phyloP scores from a whole-genome alignment of 2,888 invertebrate species.

The Nomada fucata region DNA sequence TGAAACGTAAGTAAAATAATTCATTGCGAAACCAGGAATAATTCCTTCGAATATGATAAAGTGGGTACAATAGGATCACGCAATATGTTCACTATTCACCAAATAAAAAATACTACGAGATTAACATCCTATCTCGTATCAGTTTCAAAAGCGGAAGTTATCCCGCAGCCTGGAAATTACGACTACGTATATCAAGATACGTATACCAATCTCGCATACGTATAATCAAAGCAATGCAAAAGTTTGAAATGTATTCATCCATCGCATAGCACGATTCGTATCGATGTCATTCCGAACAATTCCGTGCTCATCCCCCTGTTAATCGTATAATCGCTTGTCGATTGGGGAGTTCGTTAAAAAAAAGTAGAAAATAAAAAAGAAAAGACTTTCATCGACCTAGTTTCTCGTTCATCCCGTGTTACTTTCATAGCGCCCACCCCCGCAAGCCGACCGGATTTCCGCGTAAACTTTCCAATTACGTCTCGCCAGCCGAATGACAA shows the following conservation, averaged over 20 bases:
- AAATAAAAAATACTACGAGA: background rate
- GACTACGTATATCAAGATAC: background rate
- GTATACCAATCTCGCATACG: background rate
- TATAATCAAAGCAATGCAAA: background rate
- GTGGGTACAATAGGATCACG: background rate
- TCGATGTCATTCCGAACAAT: slow-evolving; percentile 5
- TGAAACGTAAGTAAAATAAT: too few relatives aligned
- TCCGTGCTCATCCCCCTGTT: background rate
- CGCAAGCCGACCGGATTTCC: slow-evolving; percentile 36
- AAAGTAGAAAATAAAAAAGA: background rate
- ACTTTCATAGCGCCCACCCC: slow-evolving; percentile 27
- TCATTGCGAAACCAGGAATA: too few relatives aligned
- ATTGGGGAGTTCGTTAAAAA: slow-evolving; percentile 31
- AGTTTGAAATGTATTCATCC: background rate
- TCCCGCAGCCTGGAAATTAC: background rate
- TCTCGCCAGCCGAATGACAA: slow-evolving; percentile 17
- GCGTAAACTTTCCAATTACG: slow-evolving; percentile 50
- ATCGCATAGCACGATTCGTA: background rate
- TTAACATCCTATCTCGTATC: background rate
- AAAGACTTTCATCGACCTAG: slow-evolving; percentile 49
- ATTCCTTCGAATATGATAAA: too few relatives aligned
- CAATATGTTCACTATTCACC: background rate
- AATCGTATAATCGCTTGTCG: slow-evolving; percentile 21
- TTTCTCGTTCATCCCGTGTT: slow-evolving; percentile 26
- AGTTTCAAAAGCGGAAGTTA: background rate